These are phyloP conservation scores for Drosophila ustulata DNA, from an alignment of 2,888 invertebrate genomes.

Conservation along the genomic window DNA sequence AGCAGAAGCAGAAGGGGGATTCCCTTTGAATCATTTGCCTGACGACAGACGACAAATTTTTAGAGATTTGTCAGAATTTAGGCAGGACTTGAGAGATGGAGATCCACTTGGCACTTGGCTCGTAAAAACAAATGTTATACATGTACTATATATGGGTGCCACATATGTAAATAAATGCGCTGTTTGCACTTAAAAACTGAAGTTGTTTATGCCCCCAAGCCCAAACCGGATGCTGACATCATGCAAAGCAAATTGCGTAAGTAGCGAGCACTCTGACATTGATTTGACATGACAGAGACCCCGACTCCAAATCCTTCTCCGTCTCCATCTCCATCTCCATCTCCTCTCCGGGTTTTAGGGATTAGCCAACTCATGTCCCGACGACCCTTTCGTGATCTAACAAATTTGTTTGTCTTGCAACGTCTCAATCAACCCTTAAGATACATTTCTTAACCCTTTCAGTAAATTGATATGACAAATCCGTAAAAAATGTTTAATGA, in stretches of 20 bases:
- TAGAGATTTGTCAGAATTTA: constrained; percentile 80
- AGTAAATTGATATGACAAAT: constrained; percentile 79
- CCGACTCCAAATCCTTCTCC: neutral
- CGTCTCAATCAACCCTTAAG: constrained; percentile 69
- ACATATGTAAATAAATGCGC: constrained; percentile 34
- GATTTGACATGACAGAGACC: constrained; percentile 76
- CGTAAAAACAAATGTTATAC: constrained; percentile 45
- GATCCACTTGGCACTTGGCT: neutral
- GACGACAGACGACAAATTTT: constrained; percentile 81
- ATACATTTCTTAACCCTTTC: constrained; percentile 67
- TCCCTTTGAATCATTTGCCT: constrained; percentile 12
- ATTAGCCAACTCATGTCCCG: neutral
- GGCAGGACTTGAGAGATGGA: constrained; percentile 31
- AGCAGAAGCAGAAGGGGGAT: neutral
- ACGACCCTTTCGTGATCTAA: constrained; percentile 39
- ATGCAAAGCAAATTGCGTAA: constrained; percentile 76
- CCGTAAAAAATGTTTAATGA: constrained; percentile 79
- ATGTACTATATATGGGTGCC: constrained; percentile 16
- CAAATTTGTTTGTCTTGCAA: constrained; percentile 71
- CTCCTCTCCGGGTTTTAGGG: neutral
- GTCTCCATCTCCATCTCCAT: neutral
- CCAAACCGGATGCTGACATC: constrained; percentile 68
- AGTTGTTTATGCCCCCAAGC: constrained; percentile 57
- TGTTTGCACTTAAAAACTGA: constrained; percentile 72
- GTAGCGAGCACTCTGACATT: constrained; percentile 64